These are phyloP conservation scores for Torymus auratus DNA, from an alignment of 2,888 invertebrate species.

Conservation along the genomic window DNA sequence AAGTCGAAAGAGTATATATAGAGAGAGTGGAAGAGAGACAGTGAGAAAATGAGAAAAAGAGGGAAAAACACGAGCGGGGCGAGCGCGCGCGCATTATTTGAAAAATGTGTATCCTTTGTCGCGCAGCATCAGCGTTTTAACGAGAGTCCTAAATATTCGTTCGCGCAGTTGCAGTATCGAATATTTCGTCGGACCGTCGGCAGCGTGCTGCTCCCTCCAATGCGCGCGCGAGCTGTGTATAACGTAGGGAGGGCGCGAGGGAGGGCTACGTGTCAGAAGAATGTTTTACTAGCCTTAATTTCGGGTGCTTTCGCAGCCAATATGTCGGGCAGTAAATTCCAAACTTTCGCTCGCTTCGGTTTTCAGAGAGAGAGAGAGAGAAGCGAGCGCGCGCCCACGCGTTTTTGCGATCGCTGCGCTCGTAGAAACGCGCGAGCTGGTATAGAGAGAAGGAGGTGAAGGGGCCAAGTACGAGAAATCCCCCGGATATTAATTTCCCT, in stretches of 20 bases:
- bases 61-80: neutral
- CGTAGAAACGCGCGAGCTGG: conserved; percentile 50
- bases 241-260: conserved; percentile 25
- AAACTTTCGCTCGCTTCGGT: conserved; percentile 69
- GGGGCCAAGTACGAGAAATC: conserved; percentile 53
- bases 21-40: conserved; percentile 10
- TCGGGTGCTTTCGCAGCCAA: conserved; percentile 74
- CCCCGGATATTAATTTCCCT: conserved; percentile 59
- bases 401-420: conserved; percentile 30
- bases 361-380: conserved; percentile 59
- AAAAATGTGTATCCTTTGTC: conserved; percentile 58
- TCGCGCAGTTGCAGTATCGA: conserved; percentile 56
- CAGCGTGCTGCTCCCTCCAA: neutral
- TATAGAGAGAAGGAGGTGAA: no score
- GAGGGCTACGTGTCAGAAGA: conserved; percentile 68
- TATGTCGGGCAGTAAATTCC: conserved; percentile 75
- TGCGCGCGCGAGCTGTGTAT: neutral
- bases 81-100: conserved; percentile 49
- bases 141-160: conserved; percentile 60
- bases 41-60: neutral
- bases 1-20: neutral
- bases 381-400: conserved; percentile 41
- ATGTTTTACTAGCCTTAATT: conserved; percentile 76
- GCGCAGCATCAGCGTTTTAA: conserved; percentile 58
- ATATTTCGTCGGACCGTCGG: conserved; percentile 54